These are phyloP conservation scores for Xestia sexstrigata DNA, from an alignment of 2,888 invertebrate genomes.

Conservation along the genomic window DNA sequence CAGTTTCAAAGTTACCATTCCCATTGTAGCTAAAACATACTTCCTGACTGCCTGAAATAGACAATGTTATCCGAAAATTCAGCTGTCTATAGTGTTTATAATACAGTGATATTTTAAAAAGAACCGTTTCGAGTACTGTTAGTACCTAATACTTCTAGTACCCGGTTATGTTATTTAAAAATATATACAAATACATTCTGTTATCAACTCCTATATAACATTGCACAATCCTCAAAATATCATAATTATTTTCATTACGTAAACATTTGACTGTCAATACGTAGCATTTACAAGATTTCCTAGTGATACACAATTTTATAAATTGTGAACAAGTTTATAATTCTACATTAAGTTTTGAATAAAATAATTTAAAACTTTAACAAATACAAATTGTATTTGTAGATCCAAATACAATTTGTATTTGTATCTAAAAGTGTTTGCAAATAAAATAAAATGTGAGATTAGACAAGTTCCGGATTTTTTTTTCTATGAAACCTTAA, in stretches of 20 bases:
- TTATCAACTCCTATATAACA: conserved; percentile 54
- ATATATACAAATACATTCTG: conserved; percentile 46
- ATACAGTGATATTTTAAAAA: conserved; percentile 26
- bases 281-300: not conserved
- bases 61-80: not conserved
- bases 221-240: conserved; percentile 69
- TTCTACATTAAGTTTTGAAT: not conserved
- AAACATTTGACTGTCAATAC: conserved; percentile 12
- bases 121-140: conserved; percentile 49
- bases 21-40: not conserved
- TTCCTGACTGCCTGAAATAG: not conserved
- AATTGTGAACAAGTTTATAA: not conserved
- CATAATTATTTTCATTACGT: conserved; percentile 28
- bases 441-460: not conserved
- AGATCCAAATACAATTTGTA: not conserved
- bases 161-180: conserved; percentile 59
- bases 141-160: conserved; percentile 68
- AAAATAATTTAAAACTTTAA: not conserved
- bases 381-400: too few relatives aligned
- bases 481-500: not conserved
- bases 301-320: not conserved
- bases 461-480: not conserved
- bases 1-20: not conserved
- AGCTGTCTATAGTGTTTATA: conserved; percentile 35
- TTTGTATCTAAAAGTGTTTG: not conserved